Percentiles rank a stretch among this genome's conserved stretches.
Evolutionary conservation across 2,113 vertebrate species (phyloP).

Genomic region (Morone saxatilis): DNA sequence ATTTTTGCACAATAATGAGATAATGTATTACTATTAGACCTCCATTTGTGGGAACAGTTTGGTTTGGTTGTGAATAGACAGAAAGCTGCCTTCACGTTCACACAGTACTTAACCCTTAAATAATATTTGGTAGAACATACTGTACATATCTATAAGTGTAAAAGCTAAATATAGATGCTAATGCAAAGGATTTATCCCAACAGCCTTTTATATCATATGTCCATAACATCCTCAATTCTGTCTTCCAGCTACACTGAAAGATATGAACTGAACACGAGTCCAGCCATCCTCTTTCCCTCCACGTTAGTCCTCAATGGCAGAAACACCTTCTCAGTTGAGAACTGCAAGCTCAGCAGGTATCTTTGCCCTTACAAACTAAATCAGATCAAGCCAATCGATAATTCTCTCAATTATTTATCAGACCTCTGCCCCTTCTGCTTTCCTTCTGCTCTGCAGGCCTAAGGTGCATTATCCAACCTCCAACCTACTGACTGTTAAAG

Average conservation of each 20-base stretch:
- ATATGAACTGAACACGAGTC: constrained; percentile 64
- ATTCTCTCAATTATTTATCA: not conserved
- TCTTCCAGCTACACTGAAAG: constrained; percentile 67
- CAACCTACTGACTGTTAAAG: constrained; percentile 62
- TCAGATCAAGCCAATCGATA: constrained; percentile 20
- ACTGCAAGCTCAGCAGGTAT: constrained; percentile 78
- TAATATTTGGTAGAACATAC: not conserved
- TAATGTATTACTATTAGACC: not conserved
- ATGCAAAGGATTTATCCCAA: not conserved
- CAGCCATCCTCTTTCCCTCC: constrained; percentile 66
- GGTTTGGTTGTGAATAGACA: not conserved
- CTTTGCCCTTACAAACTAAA: constrained; percentile 24
- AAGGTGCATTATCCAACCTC: constrained; percentile 70
- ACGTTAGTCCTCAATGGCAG: constrained; percentile 67
- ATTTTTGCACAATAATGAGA: not conserved
- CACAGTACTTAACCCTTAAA: no score
- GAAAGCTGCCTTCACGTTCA: not conserved
- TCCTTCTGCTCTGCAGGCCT: constrained; percentile 64
- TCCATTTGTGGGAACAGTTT: constrained; percentile 13
- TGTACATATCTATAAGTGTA: not conserved
- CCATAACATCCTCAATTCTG: constrained; percentile 5
- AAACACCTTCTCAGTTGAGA: constrained; percentile 59
- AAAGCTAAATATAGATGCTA: not conserved
- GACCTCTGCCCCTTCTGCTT: not conserved
- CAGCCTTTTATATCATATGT: not conserved